Evolutionary conservation across 2,797 vertebrate species (phyloP), one percentile per base, ranked within the genome.

Genomic region (Halcyon badia): DNA sequence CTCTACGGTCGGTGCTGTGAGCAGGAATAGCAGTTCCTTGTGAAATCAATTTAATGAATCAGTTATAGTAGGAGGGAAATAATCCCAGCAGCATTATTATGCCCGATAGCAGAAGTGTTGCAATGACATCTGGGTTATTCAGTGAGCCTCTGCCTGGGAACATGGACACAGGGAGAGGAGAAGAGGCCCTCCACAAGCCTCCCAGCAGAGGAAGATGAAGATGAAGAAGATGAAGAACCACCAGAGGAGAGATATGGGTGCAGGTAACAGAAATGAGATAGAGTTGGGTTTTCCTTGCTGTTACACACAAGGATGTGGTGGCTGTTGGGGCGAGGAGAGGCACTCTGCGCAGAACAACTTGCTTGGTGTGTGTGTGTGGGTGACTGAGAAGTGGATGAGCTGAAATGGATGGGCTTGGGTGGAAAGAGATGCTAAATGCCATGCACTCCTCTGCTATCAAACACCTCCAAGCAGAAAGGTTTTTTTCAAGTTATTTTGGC

Each of bases 1-100:
- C 39, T 73, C 69, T 71, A n/a, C 1, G 5, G 73, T 76, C 2
- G 9, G 39, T 35, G 78, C 64, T 70, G 71, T 15, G 84, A 90
- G 81, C 64, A 64, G 81, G n/a, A 75, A 78, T 71, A 81, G 66
- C 6, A 1, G 33, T 41, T 93, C 70, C 66, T 90, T 19, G 44
- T 64, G 72, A 95, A 94, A 94, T 89, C 92, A 89, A 48, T 95
- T 89, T 89, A 94, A 95, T 87, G 90, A 92, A 90, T 83, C 80
- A 33, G 49, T 90, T 91, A 88, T 26, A 88, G 58, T 28, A 68
- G 31, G 31, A 92, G 54, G 52, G 51, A 87, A 96, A 95, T 76
- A 81, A 93, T 82, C 77, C 62, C 58, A 15, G 86, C 81, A 77
- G 56, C 56, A n/a, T 76, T 79, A 37, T 84, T 64, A 64, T 66